A percentile compares a stretch with the other conserved stretches of the same genome.
phyloP scores from a whole-genome alignment of 2,113 vertebrate genomes.

The Myrmophylax atrothorax region DNA sequence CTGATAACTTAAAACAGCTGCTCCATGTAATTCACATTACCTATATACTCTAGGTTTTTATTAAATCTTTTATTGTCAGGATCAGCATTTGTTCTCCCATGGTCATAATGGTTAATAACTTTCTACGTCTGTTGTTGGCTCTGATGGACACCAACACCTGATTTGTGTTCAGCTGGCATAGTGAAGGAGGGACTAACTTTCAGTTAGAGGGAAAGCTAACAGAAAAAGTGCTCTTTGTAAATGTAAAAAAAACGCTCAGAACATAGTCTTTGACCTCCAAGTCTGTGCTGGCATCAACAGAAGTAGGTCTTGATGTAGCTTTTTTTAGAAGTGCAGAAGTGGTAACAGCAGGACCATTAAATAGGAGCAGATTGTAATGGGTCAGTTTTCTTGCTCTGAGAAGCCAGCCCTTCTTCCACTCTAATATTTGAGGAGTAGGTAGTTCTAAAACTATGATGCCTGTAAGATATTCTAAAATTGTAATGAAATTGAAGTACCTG shows the following conservation, averaged over 20 bases:
- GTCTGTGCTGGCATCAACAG: neutral
- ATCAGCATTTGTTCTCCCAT: neutral
- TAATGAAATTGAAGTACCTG: neutral
- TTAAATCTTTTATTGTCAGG: neutral
- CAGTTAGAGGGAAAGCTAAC: neutral
- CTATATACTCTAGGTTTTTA: neutral
- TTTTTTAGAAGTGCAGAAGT: constrained; percentile 5
- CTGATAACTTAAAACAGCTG: neutral
- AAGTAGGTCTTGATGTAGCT: neutral
- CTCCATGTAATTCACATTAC: neutral
- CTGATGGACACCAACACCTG: neutral
- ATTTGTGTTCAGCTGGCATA: neutral
- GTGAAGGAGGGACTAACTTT: neutral
- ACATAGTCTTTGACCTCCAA: neutral
- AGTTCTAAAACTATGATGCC: neutral
- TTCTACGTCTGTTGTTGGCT: neutral
- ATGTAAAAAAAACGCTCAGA: neutral
- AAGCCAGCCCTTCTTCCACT: neutral
- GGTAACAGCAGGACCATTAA: neutral
- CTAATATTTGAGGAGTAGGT: neutral
- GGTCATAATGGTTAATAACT: neutral
- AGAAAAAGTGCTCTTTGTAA: neutral
- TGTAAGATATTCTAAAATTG: neutral
- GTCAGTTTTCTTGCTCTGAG: neutral
- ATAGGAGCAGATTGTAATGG: neutral